phyloP scores from a whole-genome alignment of 64 coral and sea anemone genomes.

The Porites lutea region DNA sequence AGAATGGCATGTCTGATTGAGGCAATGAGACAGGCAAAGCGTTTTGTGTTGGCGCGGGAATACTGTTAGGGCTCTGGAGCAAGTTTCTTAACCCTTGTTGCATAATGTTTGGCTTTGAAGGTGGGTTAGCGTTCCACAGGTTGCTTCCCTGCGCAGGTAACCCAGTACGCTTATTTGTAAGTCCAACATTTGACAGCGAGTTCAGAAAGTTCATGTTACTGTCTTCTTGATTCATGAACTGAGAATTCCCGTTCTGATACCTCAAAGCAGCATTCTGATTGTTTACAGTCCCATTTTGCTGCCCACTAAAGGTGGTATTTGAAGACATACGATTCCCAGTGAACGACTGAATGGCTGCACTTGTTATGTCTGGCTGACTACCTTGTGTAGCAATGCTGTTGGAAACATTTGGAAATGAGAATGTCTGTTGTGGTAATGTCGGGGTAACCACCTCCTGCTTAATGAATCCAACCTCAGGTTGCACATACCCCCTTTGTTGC shows the following conservation, averaged over 20 bases:
- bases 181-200: slow-evolving; percentile 1
- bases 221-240: slow-evolving; percentile 30
- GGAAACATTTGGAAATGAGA: slow-evolving; percentile 3
- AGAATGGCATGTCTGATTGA: background rate
- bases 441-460: slow-evolving; percentile 40
- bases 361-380: background rate
- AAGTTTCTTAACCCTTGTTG: slow-evolving; percentile 30
- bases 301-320: background rate
- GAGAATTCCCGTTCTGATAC: slow-evolving; percentile 14
- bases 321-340: background rate
- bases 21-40: background rate
- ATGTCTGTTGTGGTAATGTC: slow-evolving; percentile 5
- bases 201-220: slow-evolving; percentile 48
- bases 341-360: background rate
- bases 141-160: background rate
- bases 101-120: background rate
- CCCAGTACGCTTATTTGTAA: background rate
- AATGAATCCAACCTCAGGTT: slow-evolving; percentile 2
- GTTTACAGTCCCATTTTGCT: slow-evolving; percentile 24
- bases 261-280: background rate
- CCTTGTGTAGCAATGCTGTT: slow-evolving; percentile 1
- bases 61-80: background rate
- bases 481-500: background rate
- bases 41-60: background rate
- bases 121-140: background rate